phyloP scores from a whole-genome alignment of 2,797 vertebrate genomes.

The Phrynocephalus guinanensis region DNA sequence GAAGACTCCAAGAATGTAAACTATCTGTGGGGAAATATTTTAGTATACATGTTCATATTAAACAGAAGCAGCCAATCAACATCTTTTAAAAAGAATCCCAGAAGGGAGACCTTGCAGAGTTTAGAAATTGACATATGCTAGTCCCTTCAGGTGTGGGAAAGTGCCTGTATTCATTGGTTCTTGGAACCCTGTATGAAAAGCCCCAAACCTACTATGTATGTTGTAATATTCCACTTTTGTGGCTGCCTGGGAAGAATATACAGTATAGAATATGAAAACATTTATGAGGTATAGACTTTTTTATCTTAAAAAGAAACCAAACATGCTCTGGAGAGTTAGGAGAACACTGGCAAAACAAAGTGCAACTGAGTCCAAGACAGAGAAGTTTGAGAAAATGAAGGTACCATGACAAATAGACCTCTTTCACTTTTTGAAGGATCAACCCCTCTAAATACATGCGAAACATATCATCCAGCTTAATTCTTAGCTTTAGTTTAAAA shows the following conservation, averaged over 20 bases:
- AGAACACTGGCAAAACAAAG: not conserved
- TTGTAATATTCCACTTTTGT: not conserved
- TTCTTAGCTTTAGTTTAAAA: not conserved
- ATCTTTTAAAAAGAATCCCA: not conserved
- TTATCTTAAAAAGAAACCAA: no score
- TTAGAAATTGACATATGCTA: not conserved
- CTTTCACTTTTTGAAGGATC: no score
- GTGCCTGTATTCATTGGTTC: not conserved
- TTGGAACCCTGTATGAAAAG: not conserved
- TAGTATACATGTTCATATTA: not conserved
- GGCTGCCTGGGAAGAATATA: not conserved
- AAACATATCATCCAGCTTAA: not conserved
- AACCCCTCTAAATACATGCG: no score
- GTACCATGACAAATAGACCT: not conserved
- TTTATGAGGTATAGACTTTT: no score
- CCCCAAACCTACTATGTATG: not conserved
- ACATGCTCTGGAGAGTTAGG: not conserved
- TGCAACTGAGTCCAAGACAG: no score
- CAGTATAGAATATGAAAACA: not conserved
- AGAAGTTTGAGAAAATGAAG: not conserved
- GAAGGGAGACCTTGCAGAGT: not conserved
- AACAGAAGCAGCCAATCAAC: not conserved
- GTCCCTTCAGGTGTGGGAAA: not conserved
- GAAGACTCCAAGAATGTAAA: slow-evolving; percentile 14
- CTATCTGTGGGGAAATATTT: not conserved